Base-by-base conservation (phyloP, 2,113 vertebrate species). In the Gymnarchus niloticus region DNA sequence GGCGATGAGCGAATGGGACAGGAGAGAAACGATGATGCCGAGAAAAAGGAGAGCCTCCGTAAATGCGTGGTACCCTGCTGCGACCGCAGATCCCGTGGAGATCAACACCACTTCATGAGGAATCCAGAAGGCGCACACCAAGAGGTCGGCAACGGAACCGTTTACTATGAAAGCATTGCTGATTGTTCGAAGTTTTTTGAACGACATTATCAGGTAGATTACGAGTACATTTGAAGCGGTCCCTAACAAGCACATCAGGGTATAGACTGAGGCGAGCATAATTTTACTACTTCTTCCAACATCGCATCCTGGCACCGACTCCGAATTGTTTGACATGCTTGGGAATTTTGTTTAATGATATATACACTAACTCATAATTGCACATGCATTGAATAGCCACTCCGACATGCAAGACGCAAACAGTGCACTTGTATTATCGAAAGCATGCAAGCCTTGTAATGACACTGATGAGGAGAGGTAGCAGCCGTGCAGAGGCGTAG, bases 91-190 rank as follows among this genome's bases (percentile, higher is more conserved):
- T 84, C 91, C 91, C 0, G 90, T 87, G 2, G 94, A 94, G 87
- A 96, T 91, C 81, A 95, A 88, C 87, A 95, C 94, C 0, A 94
- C 95, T 90, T 97, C 96, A 89, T 95, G 96, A 21, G 96, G 96
- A 96, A 97, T 96, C 96, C 96, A 97, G 87, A 96, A 93, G 28
- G 95, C 96, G 3, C 96, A 97, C 78, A 97, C 95, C 44, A 96
- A 92, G 9, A 97, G 92, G 90, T 97, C 96, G 0, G 96, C 96
- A 0, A 94, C 93, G 0, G 96, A 96, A 61, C 96, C 96, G 56
- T 97, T 97, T 54, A 96, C 95, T 0, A 97, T 97, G 91, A 97
- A 97, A 59, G 96, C 95, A 83, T 97, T 97, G 88, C 96, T 97
- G 85, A 95, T 95, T 1, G 95, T 97, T 88, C 96, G 94, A 86